phyloP scores from a whole-genome alignment of 2,888 invertebrate genomes.

The Macrostomum cliftonense region DNA sequence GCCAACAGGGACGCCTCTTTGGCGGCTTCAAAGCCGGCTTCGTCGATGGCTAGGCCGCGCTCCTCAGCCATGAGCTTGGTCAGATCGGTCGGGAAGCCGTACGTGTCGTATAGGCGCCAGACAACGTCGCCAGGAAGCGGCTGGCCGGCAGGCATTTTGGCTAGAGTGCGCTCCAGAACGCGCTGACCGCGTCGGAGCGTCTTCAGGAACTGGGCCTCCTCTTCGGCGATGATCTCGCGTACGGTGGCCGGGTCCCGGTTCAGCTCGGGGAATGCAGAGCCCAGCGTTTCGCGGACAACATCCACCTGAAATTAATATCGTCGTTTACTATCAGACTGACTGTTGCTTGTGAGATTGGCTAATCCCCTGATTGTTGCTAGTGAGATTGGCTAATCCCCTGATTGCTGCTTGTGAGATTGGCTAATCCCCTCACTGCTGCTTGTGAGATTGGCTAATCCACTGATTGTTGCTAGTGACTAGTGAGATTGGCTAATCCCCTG shows the following conservation, averaged over 20 bases:
- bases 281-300: conserved; percentile 64
- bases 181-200: conserved; percentile 73
- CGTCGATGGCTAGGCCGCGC: conserved; percentile 48
- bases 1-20: conserved; percentile 41
- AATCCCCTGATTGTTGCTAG: too few relatives aligned
- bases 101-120: conserved; percentile 94
- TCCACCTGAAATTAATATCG: conserved; percentile 31
- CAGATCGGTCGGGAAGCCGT: conserved; percentile 92
- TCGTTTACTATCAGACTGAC: too few relatives aligned
- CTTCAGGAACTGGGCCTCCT: conserved; percentile 88
- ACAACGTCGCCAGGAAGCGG: conserved; percentile 59
- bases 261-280: conserved; percentile 48
- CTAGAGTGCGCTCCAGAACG: conserved; percentile 70
- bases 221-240: conserved; percentile 71
- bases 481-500: too few relatives aligned
- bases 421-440: too few relatives aligned
- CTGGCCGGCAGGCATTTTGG: neutral
- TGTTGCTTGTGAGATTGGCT: too few relatives aligned
- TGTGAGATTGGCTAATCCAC: too few relatives aligned
- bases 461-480: too few relatives aligned
- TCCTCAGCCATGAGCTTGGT: conserved; percentile 95
- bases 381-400: too few relatives aligned
- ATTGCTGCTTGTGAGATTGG: too few relatives aligned
- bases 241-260: conserved; percentile 71
- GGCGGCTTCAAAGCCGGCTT: conserved; percentile 3